A percentile compares a stretch with the other conserved stretches of the same genome.
These are phyloP conservation scores for Athalia cordata DNA, from an alignment of 2,888 invertebrate genomes.

Conservation along the genomic window DNA sequence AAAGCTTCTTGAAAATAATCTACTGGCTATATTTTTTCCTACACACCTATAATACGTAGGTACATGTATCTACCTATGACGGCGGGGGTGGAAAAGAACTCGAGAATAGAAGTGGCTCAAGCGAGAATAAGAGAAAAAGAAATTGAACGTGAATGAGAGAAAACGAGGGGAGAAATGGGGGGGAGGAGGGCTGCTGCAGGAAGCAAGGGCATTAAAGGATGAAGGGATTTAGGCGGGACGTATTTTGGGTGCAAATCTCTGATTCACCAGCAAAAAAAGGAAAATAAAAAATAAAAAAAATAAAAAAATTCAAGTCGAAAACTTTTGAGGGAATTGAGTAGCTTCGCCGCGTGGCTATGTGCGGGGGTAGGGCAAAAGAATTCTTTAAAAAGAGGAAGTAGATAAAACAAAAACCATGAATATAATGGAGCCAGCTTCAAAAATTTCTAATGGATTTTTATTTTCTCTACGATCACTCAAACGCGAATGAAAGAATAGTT, in stretches of 20 bases:
- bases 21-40: no score
- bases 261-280: conserved; percentile 47
- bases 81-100: conserved; percentile 26
- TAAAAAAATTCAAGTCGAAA: conserved; percentile 21
- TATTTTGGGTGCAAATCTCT: conserved; percentile 68
- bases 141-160: not conserved
- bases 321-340: conserved; percentile 14
- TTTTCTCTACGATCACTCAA: no score
- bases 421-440: no score
- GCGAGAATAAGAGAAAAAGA: conserved; percentile 48
- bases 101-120: not conserved
- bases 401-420: no score
- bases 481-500: no score
- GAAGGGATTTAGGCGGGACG: conserved; percentile 65
- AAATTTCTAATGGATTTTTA: no score
- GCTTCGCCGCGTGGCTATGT: conserved; percentile 14
- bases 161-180: not conserved
- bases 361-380: no score
- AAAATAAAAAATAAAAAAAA: conserved; percentile 2
- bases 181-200: not conserved
- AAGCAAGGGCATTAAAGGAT: conserved; percentile 61
- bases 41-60: no score
- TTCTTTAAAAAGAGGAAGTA: no score
- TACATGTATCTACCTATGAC: conserved; percentile 38
- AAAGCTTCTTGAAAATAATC: no score